Base-by-base conservation (phyloP, 2,888 invertebrate genomes). In the Electrophaes corylata region DNA sequence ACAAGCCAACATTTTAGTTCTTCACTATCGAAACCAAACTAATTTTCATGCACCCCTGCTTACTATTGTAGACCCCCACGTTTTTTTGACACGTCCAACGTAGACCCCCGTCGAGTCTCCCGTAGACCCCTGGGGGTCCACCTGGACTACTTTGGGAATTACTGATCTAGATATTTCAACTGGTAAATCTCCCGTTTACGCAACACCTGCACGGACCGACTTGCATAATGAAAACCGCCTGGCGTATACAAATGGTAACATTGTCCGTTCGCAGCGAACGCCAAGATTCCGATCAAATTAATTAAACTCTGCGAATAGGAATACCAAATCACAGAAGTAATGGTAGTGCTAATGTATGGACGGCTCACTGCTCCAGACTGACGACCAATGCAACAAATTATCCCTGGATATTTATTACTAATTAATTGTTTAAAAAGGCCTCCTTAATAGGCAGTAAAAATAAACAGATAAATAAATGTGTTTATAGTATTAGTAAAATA, bases 281-380 rank as follows among this genome's bases (percentile, higher is more conserved):
- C 53, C 16, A 43, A 72, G 72, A 75, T 69, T 68, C 64, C 69
- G 62, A 72, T 72, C 71, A 71, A 69, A 72, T 75, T 77, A 79
- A 79, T 82, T 77, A 75, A 53, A 73, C 63, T 68, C 66, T 67
- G 49, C 65, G 63, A 67, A 65, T 70, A 69, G 71, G 69, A 66
- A 66, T 61, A 43, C 53, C 54, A 54, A 46, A 72, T 73, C 67
- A 62, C 62, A 74, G 66, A 41, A 57, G 64, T 58, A 61, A 70
- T 71, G 14, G 69, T 44, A 52, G 47, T 16, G 3, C 16, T 37
- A 0, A 37, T 1, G 10, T 12, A 35, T 14, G 2, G 16, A 37
- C 8, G 16, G 37, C 16, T 37, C 37, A 37, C 37, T 10, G 14
- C 16, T 8, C 6, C 3, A 10, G 16, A 3, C 8, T 10, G 14